These are phyloP conservation scores for Physella acuta DNA, from an alignment of 1,140 invertebrate species.

Conservation along the genomic window DNA sequence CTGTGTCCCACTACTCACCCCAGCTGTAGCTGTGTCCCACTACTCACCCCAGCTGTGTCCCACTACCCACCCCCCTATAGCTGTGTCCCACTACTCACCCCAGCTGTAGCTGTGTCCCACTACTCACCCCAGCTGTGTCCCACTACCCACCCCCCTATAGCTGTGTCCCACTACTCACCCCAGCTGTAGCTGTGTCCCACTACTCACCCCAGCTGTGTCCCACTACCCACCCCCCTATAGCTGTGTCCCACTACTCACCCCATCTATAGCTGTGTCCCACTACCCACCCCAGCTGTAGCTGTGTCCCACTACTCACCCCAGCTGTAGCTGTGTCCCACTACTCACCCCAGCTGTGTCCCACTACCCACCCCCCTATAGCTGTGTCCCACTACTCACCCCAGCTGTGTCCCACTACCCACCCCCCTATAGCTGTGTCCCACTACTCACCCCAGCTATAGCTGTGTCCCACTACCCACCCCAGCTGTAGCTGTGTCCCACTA, in stretches of 20 bases:
- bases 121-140: slow-evolving; percentile 85
- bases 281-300: slow-evolving; percentile 85
- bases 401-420: slow-evolving; percentile 85
- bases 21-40: slow-evolving; percentile 87
- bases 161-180: slow-evolving; percentile 79
- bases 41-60: slow-evolving; percentile 85
- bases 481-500: slow-evolving; percentile 84
- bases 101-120: slow-evolving; percentile 87
- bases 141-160: slow-evolving; percentile 85
- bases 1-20: slow-evolving; percentile 79
- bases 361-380: slow-evolving; percentile 88
- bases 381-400: slow-evolving; percentile 78
- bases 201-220: slow-evolving; percentile 85
- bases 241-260: slow-evolving; percentile 79
- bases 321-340: slow-evolving; percentile 84
- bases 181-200: slow-evolving; percentile 87
- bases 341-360: slow-evolving; percentile 85
- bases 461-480: slow-evolving; percentile 78
- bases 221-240: slow-evolving; percentile 85
- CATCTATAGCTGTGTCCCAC: slow-evolving; percentile 87
- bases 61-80: slow-evolving; percentile 85
- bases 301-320: slow-evolving; percentile 78
- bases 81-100: slow-evolving; percentile 79
- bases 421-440: slow-evolving; percentile 87
- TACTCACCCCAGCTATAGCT: slow-evolving; percentile 85